Base-by-base conservation (phyloP, 1,140 invertebrate genomes). In the Musca domestica region DNA sequence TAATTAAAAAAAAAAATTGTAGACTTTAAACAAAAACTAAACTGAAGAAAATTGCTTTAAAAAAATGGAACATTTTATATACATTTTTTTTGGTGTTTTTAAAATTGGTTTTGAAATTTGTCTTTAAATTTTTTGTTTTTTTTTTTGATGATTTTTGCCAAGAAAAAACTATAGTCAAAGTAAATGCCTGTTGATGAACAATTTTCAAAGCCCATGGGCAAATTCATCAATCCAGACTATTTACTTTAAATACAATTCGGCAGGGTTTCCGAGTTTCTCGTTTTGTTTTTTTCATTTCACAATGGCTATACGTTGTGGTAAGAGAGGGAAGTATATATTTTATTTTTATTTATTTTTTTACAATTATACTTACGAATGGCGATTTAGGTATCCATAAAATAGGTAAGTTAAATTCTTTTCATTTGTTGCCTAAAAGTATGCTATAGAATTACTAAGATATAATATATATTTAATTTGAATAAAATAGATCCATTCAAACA, bases 101-200 rank as follows among this genome's bases (percentile, higher is more conserved):
- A 47, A 20, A 6, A 14, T 52, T 58, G 27, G 6, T 27, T 64
- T 63, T 64, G n/a, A n/a, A 23, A 10, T 66, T 34, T 56, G 14
- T 23, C 34, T 20, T 51, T 12, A 25, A 10, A 25, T 64, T 46
- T 63, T 10, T 30, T n/a, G n/a, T n/a, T 23, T 46, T 64, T 52
- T 66, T 61, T 54, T 51, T 49, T 73, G 77, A 74, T 80, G 77
- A 67, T 71, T 73, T 72, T 72, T 67, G 75, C 75, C 73, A 41
- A 41, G n/a, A n/a, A 69, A 70, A 61, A 80, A 80, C 77, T 80
- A 77, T 73, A 76, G 74, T 79, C 78, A 76, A 80, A 80, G 77
- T 80, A 80, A 80, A 80, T 80, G 77, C 73, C 77, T 80, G 77
- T 80, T 80, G 77, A 80, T 80, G 77, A 80, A 76, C 76, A 20